Evolutionary conservation across 2,888 invertebrate species (phyloP).

Genomic region (Escarpia spicata): DNA sequence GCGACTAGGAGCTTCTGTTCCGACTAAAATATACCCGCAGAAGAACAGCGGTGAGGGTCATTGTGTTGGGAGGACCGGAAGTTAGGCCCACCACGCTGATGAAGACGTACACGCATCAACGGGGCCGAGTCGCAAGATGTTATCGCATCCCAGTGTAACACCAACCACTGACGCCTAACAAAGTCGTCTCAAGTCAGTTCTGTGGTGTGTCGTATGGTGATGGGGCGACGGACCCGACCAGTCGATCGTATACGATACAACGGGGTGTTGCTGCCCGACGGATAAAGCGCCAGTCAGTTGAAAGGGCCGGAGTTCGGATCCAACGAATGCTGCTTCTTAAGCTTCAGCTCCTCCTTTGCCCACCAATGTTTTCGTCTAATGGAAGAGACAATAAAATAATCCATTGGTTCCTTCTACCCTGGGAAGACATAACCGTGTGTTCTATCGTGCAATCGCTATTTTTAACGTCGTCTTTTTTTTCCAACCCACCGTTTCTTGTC

Average conservation of each 20-base stretch:
- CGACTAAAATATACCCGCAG: slow-evolving; percentile 13
- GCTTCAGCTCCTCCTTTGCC: too few species aligned
- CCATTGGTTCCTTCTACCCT: too few species aligned
- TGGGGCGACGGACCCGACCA: not conserved
- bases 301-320: too few species aligned
- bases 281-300: too few species aligned
- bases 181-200: not conserved
- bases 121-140: not conserved
- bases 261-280: too few species aligned
- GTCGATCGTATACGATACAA: not conserved
- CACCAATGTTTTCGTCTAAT: too few species aligned
- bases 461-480: too few species aligned
- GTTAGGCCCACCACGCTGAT: not conserved
- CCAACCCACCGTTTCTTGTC: too few species aligned
- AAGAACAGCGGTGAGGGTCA: not conserved
- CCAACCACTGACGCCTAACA: not conserved
- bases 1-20: not conserved
- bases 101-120: not conserved
- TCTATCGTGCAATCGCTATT: too few species aligned
- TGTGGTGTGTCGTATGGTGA: not conserved
- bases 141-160: not conserved
- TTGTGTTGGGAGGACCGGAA: not conserved
- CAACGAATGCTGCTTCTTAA: too few species aligned
- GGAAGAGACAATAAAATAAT: too few species aligned
- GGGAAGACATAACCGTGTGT: too few species aligned